A percentile compares a stretch with the other conserved stretches of the same genome.
These are phyloP conservation scores for Bubo scandiacus DNA, from an alignment of 2,113 vertebrate genomes.

Conservation along the genomic window DNA sequence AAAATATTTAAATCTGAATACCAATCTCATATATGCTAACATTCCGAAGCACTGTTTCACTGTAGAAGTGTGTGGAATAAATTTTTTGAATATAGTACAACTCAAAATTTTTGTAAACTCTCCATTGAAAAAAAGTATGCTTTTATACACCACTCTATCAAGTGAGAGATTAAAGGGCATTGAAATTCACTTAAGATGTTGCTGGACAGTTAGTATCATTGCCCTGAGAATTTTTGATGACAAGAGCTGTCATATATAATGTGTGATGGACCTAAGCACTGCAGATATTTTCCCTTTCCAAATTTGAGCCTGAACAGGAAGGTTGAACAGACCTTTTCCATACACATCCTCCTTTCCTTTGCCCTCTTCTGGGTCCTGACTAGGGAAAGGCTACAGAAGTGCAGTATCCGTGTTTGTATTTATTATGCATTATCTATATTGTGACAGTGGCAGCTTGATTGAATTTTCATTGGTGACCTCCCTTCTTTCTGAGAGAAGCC, in stretches of 20 bases:
- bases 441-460: neutral
- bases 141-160: neutral
- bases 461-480: neutral
- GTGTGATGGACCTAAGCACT: neutral
- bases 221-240: neutral
- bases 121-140: neutral
- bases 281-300: neutral
- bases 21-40: neutral
- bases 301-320: neutral
- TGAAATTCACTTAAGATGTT: neutral
- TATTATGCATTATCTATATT: neutral
- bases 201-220: neutral
- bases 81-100: neutral
- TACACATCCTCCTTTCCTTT: neutral
- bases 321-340: neutral
- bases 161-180: accelerated
- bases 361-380: neutral
- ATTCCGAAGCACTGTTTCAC: neutral
- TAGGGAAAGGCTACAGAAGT: neutral
- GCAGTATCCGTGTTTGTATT: neutral
- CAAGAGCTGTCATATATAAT: neutral
- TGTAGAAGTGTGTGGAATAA: neutral
- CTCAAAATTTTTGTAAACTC: neutral
- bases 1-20: neutral
- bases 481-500: neutral